These are phyloP conservation scores for Sterna hirundo DNA, from an alignment of 2,113 vertebrate species.

Conservation along the genomic window DNA sequence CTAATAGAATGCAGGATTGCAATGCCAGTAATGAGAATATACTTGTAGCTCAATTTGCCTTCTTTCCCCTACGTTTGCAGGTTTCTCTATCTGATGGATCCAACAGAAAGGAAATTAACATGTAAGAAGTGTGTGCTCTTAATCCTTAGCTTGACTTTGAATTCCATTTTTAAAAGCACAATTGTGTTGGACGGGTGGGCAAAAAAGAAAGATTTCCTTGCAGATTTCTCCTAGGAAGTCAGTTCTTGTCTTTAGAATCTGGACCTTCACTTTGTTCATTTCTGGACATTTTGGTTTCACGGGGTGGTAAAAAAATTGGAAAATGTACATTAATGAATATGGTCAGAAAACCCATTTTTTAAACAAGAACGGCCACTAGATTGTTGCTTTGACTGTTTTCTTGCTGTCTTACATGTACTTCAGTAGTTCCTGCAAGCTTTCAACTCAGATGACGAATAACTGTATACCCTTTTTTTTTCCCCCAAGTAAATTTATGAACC, in stretches of 20 bases:
- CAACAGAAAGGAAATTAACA: not conserved
- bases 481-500: not conserved
- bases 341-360: not conserved
- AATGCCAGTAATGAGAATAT: not conserved
- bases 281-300: not conserved
- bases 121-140: not conserved
- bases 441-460: not conserved
- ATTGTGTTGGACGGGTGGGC: not conserved
- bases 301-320: accelerated
- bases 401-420: not conserved
- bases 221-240: not conserved
- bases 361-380: not conserved
- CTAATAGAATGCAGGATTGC: not conserved
- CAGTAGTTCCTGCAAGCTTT: not conserved
- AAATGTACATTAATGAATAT: not conserved
- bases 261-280: not conserved
- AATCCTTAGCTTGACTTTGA: not conserved
- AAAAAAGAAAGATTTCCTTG: not conserved
- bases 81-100: not conserved
- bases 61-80: not conserved
- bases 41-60: not conserved
- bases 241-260: not conserved
- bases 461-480: not conserved
- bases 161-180: not conserved
- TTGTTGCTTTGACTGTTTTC: not conserved